Evolutionary conservation across 2,888 invertebrate genomes (phyloP).

Genomic region (Lasioglossum villosulum): DNA sequence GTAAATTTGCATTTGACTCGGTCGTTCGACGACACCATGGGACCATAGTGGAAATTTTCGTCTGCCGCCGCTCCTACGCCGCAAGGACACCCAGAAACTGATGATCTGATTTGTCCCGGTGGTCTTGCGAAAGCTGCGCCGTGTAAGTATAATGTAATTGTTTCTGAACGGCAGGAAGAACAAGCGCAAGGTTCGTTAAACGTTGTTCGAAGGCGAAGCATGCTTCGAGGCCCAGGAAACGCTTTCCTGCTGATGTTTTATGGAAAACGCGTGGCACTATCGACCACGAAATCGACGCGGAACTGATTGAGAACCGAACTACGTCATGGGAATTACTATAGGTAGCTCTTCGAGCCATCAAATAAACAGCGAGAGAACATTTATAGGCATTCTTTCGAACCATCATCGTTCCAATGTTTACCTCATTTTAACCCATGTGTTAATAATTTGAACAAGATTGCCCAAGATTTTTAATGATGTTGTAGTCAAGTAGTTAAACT

Average conservation of each 20-base stretch:
- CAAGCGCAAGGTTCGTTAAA: conserved; percentile 62
- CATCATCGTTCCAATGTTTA: background rate
- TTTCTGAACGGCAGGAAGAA: conserved; percentile 44
- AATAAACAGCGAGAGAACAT: background rate
- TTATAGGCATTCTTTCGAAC: background rate
- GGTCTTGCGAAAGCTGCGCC: conserved; percentile 39
- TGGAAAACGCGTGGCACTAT: conserved; percentile 69
- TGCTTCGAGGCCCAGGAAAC: conserved; percentile 70
- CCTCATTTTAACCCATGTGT: background rate
- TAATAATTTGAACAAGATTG: background rate
- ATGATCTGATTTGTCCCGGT: background rate
- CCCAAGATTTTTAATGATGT: background rate
- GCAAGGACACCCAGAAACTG: background rate
- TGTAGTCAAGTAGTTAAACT: background rate
- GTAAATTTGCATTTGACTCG: conserved; percentile 17
- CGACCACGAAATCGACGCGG: conserved; percentile 56
- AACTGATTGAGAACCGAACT: conserved; percentile 34
- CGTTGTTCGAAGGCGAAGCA: conserved; percentile 74
- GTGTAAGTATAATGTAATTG: conserved; percentile 40
- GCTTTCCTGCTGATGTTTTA: conserved; percentile 76
- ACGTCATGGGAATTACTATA: conserved; percentile 6
- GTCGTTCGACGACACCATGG: background rate
- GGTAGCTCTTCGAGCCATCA: background rate
- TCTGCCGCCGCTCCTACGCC: background rate
- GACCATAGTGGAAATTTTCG: background rate